Conservation (phyloP, 64 coral and sea anemone genomes). For the Montipora sp. region DNA sequence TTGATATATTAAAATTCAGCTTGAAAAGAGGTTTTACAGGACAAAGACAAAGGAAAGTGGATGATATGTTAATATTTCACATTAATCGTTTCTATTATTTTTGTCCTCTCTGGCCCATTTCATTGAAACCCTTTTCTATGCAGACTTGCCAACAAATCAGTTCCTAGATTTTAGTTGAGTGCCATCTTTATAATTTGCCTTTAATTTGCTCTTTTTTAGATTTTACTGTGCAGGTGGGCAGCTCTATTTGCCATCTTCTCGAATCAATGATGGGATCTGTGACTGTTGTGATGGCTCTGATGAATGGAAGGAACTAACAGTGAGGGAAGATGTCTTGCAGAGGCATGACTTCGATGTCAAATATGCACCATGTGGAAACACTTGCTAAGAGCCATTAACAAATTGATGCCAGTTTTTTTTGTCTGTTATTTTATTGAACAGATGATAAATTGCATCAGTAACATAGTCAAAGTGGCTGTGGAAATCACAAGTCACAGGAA, state of each 20-base stretch:
- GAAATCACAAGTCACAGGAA: too few species aligned
- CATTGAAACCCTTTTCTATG: not conserved
- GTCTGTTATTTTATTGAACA: too few species aligned
- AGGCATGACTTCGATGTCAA: slow-evolving; percentile 55
- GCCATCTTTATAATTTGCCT: too few species aligned
- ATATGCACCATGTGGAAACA: slow-evolving; percentile 68
- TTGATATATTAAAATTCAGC: too few species aligned
- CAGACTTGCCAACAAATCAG: not conserved
- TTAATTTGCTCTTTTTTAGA: slow-evolving; percentile 15
- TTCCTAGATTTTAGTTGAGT: too few species aligned
- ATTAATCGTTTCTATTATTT: too few species aligned
- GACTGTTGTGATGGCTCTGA: slow-evolving; percentile 85
- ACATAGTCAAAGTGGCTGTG: too few species aligned
- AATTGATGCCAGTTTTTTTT: too few species aligned
- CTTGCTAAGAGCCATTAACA: not conserved
- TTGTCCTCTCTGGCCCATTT: not conserved
- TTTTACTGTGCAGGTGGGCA: slow-evolving; percentile 58
- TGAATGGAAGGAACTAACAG: slow-evolving; percentile 63
- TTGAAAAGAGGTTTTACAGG: too few species aligned
- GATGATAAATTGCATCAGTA: too few species aligned
- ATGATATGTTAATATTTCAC: too few species aligned
- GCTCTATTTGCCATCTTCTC: slow-evolving; percentile 54
- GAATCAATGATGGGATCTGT: slow-evolving; percentile 79
- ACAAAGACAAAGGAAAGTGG: too few species aligned
- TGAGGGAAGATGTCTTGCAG: slow-evolving; percentile 52